A percentile compares a stretch with the other conserved stretches of the same genome.
These are phyloP conservation scores for Pteropus rufus DNA, from an alignment of 2,797 vertebrate species.

Conservation along the genomic window DNA sequence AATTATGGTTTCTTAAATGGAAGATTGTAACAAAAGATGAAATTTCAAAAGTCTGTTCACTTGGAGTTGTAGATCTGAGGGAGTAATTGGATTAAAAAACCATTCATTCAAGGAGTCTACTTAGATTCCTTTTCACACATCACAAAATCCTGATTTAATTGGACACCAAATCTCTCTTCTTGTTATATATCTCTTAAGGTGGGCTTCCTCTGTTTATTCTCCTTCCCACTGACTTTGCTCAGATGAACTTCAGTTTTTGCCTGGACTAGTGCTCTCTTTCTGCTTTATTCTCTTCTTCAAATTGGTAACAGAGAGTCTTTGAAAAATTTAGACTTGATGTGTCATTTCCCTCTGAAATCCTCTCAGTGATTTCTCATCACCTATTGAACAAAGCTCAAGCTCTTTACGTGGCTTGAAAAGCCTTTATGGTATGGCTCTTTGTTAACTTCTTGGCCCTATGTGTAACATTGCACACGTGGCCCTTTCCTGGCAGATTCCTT, in stretches of 20 bases:
- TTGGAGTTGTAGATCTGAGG: background rate
- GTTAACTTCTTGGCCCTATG: background rate
- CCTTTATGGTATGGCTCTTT: background rate
- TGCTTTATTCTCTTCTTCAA: background rate
- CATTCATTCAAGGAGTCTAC: background rate
- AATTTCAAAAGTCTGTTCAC: background rate
- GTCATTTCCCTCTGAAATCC: background rate
- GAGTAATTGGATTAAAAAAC: background rate
- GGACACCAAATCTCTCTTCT: background rate
- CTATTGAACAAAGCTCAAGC: background rate
- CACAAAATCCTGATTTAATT: background rate
- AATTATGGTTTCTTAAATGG: background rate
- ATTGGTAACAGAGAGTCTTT: background rate
- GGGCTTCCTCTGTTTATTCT: background rate
- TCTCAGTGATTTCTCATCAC: background rate
- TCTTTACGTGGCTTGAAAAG: background rate
- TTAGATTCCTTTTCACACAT: background rate
- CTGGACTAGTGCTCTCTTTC: background rate
- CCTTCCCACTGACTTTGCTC: background rate
- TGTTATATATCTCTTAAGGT: background rate
- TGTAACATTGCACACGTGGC: accelerated
- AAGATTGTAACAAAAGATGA: background rate
- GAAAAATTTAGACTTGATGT: background rate
- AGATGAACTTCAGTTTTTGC: background rate
- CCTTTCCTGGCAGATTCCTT: background rate